These are phyloP conservation scores for Oppia nitens DNA, from an alignment of 1,140 invertebrate genomes.

Conservation along the genomic window DNA sequence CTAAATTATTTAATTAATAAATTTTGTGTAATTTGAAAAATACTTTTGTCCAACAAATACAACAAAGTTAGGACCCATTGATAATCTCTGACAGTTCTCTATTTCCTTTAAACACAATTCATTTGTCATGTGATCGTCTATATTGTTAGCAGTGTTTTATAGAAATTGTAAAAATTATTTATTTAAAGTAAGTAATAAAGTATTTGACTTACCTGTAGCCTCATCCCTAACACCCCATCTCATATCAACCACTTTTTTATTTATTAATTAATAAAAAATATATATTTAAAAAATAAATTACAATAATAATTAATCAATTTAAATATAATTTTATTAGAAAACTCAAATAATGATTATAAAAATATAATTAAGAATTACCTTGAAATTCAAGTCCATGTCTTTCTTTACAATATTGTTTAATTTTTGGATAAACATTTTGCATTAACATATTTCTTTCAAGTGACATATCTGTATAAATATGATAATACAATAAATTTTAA, in stretches of 20 bases:
- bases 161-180: neutral
- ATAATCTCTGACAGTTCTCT: slow-evolving; percentile 85
- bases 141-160: neutral
- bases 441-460: slow-evolving; percentile 94
- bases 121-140: slow-evolving; percentile 94
- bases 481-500: slow-evolving; percentile 2
- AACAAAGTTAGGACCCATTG: slow-evolving; percentile 96
- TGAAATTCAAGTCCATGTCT: slow-evolving; percentile 97
- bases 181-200: neutral
- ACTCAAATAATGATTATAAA: no score
- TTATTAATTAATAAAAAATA: neutral
- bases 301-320: no score
- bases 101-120: slow-evolving; percentile 96
- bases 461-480: slow-evolving; percentile 59
- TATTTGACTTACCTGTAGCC: slow-evolving; percentile 51
- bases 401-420: slow-evolving; percentile 93
- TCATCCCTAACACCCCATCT: slow-evolving; percentile 82
- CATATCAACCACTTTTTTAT: slow-evolving; percentile 90
- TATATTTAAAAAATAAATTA: neutral
- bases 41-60: slow-evolving; percentile 85
- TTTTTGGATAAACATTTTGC: slow-evolving; percentile 91
- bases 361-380: slow-evolving; percentile 33
- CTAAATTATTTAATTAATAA: neutral
- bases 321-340: no score
- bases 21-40: neutral